These are phyloP conservation scores for Siniperca scherzeri DNA, from an alignment of 2,797 vertebrate species.

Conservation along the genomic window DNA sequence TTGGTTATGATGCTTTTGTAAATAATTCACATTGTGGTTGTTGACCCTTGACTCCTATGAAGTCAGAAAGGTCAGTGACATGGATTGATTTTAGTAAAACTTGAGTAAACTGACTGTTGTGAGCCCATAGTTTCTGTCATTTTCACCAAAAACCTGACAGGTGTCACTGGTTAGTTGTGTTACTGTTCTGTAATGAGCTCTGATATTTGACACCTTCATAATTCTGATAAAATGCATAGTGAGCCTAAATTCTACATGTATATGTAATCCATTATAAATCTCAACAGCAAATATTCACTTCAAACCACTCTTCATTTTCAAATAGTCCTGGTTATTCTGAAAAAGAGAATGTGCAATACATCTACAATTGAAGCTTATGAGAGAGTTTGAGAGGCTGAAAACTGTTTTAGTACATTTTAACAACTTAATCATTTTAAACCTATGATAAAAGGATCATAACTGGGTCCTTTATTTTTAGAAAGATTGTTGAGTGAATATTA, in stretches of 20 bases:
- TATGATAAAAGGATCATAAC: background rate
- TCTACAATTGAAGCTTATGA: background rate
- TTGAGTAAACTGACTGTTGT: background rate
- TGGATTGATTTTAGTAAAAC: background rate
- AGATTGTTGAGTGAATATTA: background rate
- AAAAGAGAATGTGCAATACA: background rate
- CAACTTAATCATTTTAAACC: background rate
- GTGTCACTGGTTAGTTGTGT: background rate
- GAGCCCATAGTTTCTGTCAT: background rate
- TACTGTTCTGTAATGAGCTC: too few relatives aligned
- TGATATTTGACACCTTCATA: too few relatives aligned
- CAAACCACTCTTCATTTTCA: background rate
- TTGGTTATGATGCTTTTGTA: background rate
- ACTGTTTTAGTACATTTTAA: too few relatives aligned
- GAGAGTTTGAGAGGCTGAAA: background rate
- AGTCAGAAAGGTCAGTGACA: background rate
- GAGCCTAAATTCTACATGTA: too few relatives aligned
- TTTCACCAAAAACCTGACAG: background rate
- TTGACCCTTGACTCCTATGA: background rate
- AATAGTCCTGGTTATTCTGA: background rate
- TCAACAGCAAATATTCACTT: background rate
- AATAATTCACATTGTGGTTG: background rate
- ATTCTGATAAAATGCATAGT: background rate
- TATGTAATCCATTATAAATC: background rate
- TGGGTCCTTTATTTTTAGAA: background rate